Evolutionary conservation across 2,113 vertebrate genomes (phyloP).

Genomic region (Rhizomys pruinosus): DNA sequence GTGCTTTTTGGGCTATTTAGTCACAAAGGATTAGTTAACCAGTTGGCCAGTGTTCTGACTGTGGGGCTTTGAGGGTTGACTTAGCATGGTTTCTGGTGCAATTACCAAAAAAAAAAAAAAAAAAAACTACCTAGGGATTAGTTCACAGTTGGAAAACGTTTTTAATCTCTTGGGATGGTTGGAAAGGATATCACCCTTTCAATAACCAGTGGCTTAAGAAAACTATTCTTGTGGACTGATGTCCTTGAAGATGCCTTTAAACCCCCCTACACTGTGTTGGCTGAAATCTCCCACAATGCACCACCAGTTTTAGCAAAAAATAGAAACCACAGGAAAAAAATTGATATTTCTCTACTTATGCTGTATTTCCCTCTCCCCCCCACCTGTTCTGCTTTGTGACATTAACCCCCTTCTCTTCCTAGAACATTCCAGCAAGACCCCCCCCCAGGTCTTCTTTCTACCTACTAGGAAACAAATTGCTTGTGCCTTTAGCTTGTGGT

Average conservation of each 20-base stretch:
- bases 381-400: neutral
- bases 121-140: constrained; percentile 1
- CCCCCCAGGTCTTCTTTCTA: neutral
- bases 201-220: neutral
- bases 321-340: neutral
- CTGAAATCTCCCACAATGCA: neutral
- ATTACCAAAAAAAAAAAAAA: too few species aligned
- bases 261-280: neutral
- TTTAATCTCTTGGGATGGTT: neutral
- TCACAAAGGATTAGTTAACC: neutral
- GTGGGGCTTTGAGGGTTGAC: neutral
- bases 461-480: neutral
- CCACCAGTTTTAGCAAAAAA: neutral
- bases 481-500: neutral
- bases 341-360: neutral
- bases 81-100: neutral
- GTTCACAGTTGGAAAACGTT: neutral
- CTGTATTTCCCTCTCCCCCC: neutral
- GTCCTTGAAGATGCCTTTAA: constrained; percentile 27
- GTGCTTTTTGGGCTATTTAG: neutral
- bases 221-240: neutral
- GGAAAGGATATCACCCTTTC: neutral
- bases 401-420: neutral
- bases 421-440: too few species aligned
- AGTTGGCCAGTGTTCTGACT: neutral